Percentiles rank a stretch among this genome's conserved stretches.
phyloP scores from a whole-genome alignment of 2,888 invertebrate genomes.

The Chesias legatella region DNA sequence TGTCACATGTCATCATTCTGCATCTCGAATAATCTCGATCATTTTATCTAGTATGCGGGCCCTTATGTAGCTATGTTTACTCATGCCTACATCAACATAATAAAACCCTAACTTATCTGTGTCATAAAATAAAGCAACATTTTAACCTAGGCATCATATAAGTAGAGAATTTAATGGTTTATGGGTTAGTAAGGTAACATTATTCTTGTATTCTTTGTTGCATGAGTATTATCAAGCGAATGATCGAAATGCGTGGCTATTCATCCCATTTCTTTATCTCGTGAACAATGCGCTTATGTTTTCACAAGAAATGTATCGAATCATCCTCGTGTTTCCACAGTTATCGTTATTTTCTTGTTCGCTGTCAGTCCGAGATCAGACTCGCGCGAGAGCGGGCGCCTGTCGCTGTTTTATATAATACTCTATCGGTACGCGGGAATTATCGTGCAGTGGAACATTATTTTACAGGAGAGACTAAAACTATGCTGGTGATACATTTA shows the following conservation, averaged over 20 bases:
- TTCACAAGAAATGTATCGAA: constrained; percentile 40
- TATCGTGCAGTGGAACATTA: constrained; percentile 21
- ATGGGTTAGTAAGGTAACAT: too few species aligned
- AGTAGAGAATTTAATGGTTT: too few species aligned
- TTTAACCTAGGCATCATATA: too few species aligned
- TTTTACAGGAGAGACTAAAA: neutral
- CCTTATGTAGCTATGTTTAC: too few species aligned
- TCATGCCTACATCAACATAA: too few species aligned
- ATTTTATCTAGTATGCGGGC: too few species aligned
- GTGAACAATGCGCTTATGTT: constrained; percentile 37
- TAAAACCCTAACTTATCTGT: too few species aligned
- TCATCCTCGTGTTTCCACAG: constrained; percentile 41
- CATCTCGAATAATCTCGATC: too few species aligned
- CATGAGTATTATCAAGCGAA: neutral
- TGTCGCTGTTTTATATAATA: constrained; percentile 14
- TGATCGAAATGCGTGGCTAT: neutral
- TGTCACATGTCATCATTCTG: too few species aligned
- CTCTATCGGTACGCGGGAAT: constrained; percentile 8
- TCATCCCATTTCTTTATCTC: constrained; percentile 25
- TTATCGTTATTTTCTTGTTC: constrained; percentile 56
- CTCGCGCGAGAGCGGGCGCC: constrained; percentile 47
- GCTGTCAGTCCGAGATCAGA: constrained; percentile 50
- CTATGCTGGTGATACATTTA: neutral
- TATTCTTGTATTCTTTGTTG: too few species aligned
- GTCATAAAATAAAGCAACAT: too few species aligned